Percentiles rank a stretch among this genome's conserved stretches.
phyloP scores from a whole-genome alignment of 2,888 invertebrate species.

The Watsonalla binaria region DNA sequence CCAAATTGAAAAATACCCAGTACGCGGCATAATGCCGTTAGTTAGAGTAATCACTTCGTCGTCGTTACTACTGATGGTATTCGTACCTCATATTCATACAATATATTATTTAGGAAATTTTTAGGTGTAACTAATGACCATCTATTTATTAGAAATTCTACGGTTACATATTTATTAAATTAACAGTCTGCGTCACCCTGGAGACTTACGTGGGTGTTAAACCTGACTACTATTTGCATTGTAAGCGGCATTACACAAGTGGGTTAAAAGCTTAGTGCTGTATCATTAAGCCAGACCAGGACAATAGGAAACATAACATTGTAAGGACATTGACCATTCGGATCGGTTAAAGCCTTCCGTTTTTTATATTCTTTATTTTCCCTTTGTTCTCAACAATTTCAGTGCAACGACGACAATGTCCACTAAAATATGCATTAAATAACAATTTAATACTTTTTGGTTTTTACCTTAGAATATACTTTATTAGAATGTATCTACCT shows the following conservation, averaged over 20 bases:
- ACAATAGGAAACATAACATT: background rate
- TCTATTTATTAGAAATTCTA: conserved; percentile 8
- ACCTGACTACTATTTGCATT: conserved; percentile 45
- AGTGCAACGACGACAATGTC: too few species aligned
- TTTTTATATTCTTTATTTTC: too few species aligned
- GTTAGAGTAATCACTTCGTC: conserved; percentile 25
- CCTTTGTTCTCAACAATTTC: too few species aligned
- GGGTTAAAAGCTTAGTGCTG: conserved; percentile 65
- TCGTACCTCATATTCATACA: background rate
- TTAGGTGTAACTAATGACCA: conserved; percentile 9
- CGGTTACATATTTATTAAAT: conserved; percentile 20
- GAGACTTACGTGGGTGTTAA: conserved; percentile 38
- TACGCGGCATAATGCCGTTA: conserved; percentile 15
- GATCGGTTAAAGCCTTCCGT: background rate
- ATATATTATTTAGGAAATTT: conserved; percentile 3
- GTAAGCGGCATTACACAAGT: conserved; percentile 39
- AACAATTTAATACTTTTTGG: too few species aligned
- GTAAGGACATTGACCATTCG: background rate
- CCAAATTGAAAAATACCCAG: conserved; percentile 15
- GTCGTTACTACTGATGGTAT: background rate
- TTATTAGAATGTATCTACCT: too few species aligned
- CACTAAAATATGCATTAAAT: too few species aligned
- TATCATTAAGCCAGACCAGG: conserved; percentile 16
- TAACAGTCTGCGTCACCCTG: conserved; percentile 32
- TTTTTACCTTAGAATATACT: too few species aligned